Evolutionary conservation across 1,140 invertebrate species (phyloP), one percentile per base, ranked within the genome.

Genomic region (Macrocentrus cingulum): DNA sequence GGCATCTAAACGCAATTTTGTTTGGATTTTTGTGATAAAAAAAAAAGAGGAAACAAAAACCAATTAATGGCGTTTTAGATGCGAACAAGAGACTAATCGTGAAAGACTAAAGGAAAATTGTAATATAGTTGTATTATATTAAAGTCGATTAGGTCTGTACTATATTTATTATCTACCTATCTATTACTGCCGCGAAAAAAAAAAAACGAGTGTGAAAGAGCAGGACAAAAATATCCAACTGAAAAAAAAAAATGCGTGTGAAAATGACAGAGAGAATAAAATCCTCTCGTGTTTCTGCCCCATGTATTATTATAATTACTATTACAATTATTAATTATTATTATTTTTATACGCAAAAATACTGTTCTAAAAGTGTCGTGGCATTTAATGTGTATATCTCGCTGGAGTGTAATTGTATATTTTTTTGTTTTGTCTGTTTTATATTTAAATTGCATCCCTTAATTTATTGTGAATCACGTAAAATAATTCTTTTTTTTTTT

Each of bases 151-250:
- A 80, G 71, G 77, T 75, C 68, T 80, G 76, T 80, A 79, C 77
- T 77, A 79, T 80, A 80, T 79, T 78, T 80, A 79, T 79, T 79
- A 77, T 75, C 71, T 72, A 75, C 68, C 53, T 71, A 69, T 71
- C 61, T 61, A 63, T 65, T 64, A 75, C 72, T 71, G 76, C 69
- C 69, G 75, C 61, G 68, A 70, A 72, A 76, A 66, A 70, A 72
- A 76, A 34, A 11, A 34, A 34, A 34, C 6, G 11, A 34, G 6
- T 34, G 11, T 22, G 41, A 18, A 34, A 53, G 48, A 46, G 51
- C 41, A 49, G 65, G 72, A 66, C 75, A 72, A 64, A 77, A 75
- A 76, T 74, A 77, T 75, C 63, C 77, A 79, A 77, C 74, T 77
- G n/a, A n/a, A n/a, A n/a, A n/a, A n/a, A n/a, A n/a, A n/a, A 70